Conservation (phyloP, 2,888 invertebrate genomes). For the Petrolisthes cinctipes region DNA sequence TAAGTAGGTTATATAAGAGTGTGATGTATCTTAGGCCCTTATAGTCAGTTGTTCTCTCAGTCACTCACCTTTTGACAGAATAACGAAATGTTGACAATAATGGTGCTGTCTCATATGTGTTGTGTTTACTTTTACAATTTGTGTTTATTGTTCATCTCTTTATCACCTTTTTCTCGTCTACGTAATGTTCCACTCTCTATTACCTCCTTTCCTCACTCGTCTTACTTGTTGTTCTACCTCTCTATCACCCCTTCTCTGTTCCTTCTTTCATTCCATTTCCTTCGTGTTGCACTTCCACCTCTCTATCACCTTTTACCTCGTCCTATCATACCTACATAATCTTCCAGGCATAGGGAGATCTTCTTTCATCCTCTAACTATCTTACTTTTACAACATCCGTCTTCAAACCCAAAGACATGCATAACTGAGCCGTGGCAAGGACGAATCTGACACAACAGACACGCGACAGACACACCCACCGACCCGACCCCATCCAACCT, state of each 20-base stretch:
- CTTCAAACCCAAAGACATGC: not conserved
- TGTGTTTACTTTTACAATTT: no score
- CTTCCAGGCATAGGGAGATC: no score
- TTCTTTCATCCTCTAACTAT: not conserved
- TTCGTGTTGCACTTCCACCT: not conserved
- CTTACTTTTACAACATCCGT: not conserved
- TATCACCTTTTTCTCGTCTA: not conserved
- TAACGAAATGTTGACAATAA: no score
- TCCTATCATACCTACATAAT: no score
- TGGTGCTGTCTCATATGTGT: no score
- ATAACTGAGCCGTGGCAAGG: not conserved
- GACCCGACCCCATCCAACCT: not conserved
- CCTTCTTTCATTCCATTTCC: not conserved
- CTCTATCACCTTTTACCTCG: not conserved
- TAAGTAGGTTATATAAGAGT: no score
- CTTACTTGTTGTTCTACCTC: not conserved
- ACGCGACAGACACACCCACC: not conserved
- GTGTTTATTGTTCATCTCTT: not conserved
- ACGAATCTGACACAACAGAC: not conserved
- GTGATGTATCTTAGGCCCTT: no score
- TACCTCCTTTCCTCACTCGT: not conserved
- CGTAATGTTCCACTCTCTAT: not conserved
- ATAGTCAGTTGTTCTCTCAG: no score
- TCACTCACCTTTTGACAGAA: no score
- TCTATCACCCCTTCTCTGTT: not conserved